phyloP scores from a whole-genome alignment of 2,797 vertebrate genomes.

The Myotis pilosus region DNA sequence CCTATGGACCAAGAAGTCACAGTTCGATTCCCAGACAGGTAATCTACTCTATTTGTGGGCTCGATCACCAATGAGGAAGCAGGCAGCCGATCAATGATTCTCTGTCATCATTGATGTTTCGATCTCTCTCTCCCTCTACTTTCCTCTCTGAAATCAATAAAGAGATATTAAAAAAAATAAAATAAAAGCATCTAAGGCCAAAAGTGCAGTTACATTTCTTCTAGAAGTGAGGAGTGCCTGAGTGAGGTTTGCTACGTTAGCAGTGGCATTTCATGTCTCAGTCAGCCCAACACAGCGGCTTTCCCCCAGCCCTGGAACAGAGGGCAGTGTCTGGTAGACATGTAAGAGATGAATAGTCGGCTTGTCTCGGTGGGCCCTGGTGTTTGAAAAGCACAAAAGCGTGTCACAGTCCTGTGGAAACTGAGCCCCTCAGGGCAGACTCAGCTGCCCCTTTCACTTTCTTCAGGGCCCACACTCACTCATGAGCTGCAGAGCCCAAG shows the following conservation, averaged over 20 bases:
- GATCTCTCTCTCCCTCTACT: too few species aligned
- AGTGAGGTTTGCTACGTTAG: not conserved
- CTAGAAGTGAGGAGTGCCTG: not conserved
- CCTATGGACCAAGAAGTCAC: too few species aligned
- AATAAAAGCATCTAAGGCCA: not conserved
- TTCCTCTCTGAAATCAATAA: too few species aligned
- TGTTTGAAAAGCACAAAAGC: not conserved
- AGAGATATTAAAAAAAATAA: too few species aligned
- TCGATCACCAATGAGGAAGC: too few species aligned
- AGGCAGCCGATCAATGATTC: too few species aligned
- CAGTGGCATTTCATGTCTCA: not conserved
- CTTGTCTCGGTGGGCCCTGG: not conserved
- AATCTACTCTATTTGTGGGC: too few species aligned
- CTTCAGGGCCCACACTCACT: not conserved
- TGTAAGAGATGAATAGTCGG: not conserved
- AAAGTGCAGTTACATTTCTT: not conserved
- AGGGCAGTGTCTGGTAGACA: not conserved
- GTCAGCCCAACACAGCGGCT: not conserved
- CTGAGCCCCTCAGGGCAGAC: not conserved
- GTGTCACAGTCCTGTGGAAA: not conserved
- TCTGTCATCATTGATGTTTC: too few species aligned
- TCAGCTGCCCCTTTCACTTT: not conserved
- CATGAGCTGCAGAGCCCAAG: not conserved
- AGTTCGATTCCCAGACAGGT: too few species aligned
- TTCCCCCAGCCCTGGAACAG: not conserved